These are phyloP conservation scores for Leptoteleia sp. DNA, from an alignment of 1,140 invertebrate genomes.

Conservation along the genomic window DNA sequence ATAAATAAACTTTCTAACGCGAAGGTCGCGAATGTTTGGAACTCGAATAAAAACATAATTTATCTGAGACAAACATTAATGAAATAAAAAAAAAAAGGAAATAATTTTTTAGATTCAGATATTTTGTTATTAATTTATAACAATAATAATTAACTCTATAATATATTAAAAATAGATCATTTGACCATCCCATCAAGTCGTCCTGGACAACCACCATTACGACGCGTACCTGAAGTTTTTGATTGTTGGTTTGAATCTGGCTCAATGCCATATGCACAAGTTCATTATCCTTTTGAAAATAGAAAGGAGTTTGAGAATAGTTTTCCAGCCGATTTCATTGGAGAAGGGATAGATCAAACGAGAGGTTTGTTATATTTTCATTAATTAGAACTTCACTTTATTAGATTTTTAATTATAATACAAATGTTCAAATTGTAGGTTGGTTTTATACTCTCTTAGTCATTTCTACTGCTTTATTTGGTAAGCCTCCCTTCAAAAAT, in stretches of 20 bases:
- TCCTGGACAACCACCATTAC: constrained; percentile 90
- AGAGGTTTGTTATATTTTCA: constrained; percentile 82
- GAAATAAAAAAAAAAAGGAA: no score
- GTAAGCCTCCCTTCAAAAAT: constrained; percentile 98
- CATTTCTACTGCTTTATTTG: constrained; percentile 97
- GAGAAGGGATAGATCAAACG: constrained; percentile 99
- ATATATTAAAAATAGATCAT: no score
- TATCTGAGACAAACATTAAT: no score
- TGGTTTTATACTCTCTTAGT: constrained; percentile 99
- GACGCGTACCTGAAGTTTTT: constrained; percentile 96
- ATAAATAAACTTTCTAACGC: no score
- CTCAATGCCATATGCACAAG: constrained; percentile 99
- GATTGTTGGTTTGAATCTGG: constrained; percentile 99
- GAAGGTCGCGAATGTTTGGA: no score
- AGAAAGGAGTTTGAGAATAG: constrained; percentile 94
- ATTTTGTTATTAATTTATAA: no score
- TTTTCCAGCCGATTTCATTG: constrained; percentile 99
- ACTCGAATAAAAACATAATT: no score
- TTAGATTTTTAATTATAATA: no score
- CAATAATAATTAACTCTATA: no score
- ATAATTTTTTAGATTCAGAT: no score
- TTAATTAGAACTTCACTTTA: no score
- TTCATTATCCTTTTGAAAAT: constrained; percentile 98
- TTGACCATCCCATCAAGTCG: constrained; percentile 95
- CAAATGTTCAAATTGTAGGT: no score